These are phyloP conservation scores for Halcyon malimbica DNA, from an alignment of 2,113 vertebrate species.

Conservation along the genomic window DNA sequence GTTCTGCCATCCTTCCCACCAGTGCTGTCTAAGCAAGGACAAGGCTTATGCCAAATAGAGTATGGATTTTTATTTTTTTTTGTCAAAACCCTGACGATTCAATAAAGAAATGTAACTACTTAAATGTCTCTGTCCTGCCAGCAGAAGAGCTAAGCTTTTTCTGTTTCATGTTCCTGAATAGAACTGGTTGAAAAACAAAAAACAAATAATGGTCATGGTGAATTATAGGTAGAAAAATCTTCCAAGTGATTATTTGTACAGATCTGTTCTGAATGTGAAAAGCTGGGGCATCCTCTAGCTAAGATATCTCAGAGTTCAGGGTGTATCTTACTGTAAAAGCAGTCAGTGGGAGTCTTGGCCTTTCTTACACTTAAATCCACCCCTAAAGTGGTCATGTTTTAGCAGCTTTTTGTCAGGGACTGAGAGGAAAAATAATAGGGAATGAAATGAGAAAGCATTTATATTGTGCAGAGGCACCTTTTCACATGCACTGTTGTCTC, in stretches of 20 bases:
- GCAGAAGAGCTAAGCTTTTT: neutral
- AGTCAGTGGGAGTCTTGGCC: neutral
- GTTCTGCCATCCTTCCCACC: neutral
- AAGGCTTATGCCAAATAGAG: neutral
- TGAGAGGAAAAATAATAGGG: neutral
- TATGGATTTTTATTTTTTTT: neutral
- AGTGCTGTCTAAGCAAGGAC: neutral
- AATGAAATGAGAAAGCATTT: neutral
- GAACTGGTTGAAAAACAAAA: neutral
- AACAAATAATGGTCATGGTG: rapidly evolving
- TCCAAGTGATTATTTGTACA: neutral
- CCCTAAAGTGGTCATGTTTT: neutral
- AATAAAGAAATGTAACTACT: neutral
- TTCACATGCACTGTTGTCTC: neutral
- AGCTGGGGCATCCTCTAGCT: neutral
- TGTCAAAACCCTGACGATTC: neutral
- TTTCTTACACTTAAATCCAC: neutral
- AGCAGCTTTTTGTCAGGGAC: neutral
- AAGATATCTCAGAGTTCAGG: no score
- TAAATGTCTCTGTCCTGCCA: neutral
- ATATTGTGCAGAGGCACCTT: neutral
- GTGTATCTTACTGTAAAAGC: neutral
- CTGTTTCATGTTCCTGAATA: neutral
- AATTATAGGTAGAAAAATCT: neutral
- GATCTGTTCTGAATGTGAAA: neutral